Evolutionary conservation across 2,113 vertebrate species (phyloP).

Genomic region (Nycticorax nycticorax): DNA sequence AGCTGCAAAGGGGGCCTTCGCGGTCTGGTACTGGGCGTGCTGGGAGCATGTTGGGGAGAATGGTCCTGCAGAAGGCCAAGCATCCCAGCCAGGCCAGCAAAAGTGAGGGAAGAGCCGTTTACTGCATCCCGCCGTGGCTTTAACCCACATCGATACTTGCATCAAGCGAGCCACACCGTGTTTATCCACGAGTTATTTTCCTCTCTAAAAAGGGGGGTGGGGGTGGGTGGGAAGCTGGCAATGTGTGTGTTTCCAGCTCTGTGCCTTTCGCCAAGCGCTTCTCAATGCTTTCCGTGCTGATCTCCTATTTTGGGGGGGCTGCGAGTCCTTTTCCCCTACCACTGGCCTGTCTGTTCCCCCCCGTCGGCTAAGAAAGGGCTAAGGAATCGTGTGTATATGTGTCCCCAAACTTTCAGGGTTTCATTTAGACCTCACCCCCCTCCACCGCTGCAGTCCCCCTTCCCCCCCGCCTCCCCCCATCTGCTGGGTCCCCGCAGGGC

Average conservation of each 20-base stretch:
- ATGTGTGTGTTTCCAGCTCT: not conserved
- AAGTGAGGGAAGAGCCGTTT: not conserved
- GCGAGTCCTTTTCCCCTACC: rapidly evolving
- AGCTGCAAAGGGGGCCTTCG: constrained; percentile 51
- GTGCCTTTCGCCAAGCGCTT: not conserved
- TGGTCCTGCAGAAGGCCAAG: constrained; percentile 75
- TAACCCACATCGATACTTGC: not conserved
- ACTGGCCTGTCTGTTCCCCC: rapidly evolving
- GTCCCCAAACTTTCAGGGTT: not conserved
- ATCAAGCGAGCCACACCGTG: rapidly evolving
- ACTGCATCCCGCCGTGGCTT: not conserved
- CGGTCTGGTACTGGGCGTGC: constrained; percentile 57
- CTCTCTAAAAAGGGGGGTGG: not conserved
- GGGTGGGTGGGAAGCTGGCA: not conserved
- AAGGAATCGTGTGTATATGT: not conserved
- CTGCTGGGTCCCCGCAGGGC: not conserved
- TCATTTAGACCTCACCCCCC: rapidly evolving
- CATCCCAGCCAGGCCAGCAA: not conserved
- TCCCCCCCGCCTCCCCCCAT: too few relatives aligned
- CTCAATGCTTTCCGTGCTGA: not conserved
- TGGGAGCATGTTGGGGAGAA: constrained; percentile 40
- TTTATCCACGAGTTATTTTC: not conserved
- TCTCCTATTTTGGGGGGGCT: not conserved
- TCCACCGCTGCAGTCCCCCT: not conserved
- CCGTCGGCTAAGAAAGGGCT: not conserved